Evolutionary conservation across 2,113 vertebrate species (phyloP).

Genomic region (Cyanoramphus novaezelandiae): DNA sequence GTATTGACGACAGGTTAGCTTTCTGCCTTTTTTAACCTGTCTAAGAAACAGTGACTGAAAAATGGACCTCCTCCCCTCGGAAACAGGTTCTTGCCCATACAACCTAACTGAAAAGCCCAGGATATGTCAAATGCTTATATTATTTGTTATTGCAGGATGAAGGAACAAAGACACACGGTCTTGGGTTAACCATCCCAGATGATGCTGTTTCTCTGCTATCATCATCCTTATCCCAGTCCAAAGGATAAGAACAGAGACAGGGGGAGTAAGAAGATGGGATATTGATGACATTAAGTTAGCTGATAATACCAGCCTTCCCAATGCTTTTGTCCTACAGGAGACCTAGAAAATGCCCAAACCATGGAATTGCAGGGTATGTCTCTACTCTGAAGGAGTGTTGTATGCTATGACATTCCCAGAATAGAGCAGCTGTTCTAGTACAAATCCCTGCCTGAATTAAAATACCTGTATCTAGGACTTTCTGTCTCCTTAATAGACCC

Average conservation of each 20-base stretch:
- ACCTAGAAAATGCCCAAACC: not conserved
- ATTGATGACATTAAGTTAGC: not conserved
- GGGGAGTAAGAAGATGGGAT: not conserved
- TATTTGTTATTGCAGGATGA: not conserved
- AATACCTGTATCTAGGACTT: not conserved
- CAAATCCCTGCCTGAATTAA: not conserved
- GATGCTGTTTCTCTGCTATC: not conserved
- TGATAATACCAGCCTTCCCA: not conserved
- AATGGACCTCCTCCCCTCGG: not conserved
- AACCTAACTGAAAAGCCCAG: not conserved
- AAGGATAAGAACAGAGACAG: not conserved
- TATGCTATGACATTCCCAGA: not conserved
- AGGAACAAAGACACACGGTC: not conserved
- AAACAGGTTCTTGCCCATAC: not conserved
- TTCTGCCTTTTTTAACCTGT: not conserved
- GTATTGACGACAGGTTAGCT: not conserved
- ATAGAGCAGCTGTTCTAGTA: not conserved
- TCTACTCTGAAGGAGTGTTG: not conserved
- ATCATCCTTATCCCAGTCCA: not conserved
- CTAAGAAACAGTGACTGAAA: not conserved
- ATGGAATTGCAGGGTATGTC: accelerated
- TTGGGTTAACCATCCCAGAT: not conserved
- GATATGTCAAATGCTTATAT: accelerated
- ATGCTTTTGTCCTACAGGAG: not conserved
- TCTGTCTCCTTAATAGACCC: not conserved